Conservation (phyloP, 2,113 vertebrate species). For the Myiopsitta monachus region DNA sequence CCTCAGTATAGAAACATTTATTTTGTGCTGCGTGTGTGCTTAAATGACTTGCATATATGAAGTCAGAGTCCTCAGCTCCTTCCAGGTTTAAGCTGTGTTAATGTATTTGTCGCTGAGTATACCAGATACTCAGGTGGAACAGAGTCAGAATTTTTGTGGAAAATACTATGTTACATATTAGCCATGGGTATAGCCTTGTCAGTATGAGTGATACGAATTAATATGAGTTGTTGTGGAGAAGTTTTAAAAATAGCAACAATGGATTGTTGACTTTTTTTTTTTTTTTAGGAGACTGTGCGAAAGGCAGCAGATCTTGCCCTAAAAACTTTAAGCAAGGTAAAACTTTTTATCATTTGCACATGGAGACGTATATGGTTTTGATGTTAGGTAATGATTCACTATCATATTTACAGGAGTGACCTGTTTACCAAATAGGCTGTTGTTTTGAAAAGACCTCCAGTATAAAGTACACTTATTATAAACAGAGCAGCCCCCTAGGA, state of each 20-base stretch:
- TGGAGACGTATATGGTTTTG: not conserved
- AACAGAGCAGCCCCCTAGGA: not conserved
- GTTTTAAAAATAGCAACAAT: not conserved
- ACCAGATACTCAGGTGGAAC: not conserved
- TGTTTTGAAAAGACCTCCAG: not conserved
- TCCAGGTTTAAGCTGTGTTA: not conserved
- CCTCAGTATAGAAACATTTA: not conserved
- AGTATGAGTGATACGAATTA: not conserved
- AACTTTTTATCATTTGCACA: not conserved
- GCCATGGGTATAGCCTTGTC: not conserved
- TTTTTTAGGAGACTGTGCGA: conserved; percentile 90
- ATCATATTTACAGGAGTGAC: not conserved
- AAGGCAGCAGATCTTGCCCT: conserved; percentile 93
- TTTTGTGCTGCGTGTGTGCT: not conserved
- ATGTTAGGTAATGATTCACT: not conserved
- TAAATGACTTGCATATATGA: not conserved
- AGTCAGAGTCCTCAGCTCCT: not conserved
- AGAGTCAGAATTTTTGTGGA: not conserved
- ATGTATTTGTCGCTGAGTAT: not conserved
- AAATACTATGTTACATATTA: accelerated
- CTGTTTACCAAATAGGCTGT: not conserved
- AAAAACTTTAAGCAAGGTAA: conserved; percentile 98
- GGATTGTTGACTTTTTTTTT: conserved; percentile 25
- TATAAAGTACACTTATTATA: not conserved
- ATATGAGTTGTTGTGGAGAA: not conserved